These are phyloP conservation scores for Serilophus lunatus DNA, from an alignment of 2,113 vertebrate species.

Conservation along the genomic window DNA sequence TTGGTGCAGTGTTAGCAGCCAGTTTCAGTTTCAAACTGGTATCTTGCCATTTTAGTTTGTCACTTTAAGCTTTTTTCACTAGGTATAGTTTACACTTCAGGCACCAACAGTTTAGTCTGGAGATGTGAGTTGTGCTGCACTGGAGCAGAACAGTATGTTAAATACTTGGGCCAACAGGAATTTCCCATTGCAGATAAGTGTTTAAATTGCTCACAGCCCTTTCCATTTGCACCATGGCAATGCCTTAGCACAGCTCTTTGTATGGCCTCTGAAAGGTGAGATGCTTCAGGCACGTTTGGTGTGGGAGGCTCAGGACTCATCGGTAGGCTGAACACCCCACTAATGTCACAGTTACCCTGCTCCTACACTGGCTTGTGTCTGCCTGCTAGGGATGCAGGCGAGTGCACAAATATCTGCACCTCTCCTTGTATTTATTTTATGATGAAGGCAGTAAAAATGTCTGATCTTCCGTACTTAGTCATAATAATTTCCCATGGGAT, in stretches of 20 bases:
- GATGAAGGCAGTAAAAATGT: not conserved
- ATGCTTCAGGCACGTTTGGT: not conserved
- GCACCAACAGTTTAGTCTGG: not conserved
- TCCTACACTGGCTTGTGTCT: not conserved
- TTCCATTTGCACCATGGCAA: not conserved
- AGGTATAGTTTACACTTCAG: not conserved
- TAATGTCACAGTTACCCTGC: not conserved
- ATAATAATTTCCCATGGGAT: not conserved
- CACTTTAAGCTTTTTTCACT: not conserved
- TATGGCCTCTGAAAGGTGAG: rapidly evolving
- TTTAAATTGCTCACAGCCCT: not conserved
- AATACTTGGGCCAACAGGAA: not conserved
- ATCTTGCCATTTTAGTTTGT: not conserved
- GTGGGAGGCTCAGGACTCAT: not conserved
- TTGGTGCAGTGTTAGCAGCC: not conserved
- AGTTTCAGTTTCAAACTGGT: not conserved
- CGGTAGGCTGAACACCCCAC: not conserved
- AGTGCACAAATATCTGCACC: not conserved
- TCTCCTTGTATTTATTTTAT: not conserved
- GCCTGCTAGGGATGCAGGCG: not conserved
- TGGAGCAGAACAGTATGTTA: not conserved
- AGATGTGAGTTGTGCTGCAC: not conserved
- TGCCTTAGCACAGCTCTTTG: not conserved
- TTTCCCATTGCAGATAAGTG: not conserved
- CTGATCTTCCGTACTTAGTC: not conserved